phyloP scores from a whole-genome alignment of 1,140 invertebrate genomes.

The Philaenus spumarius region DNA sequence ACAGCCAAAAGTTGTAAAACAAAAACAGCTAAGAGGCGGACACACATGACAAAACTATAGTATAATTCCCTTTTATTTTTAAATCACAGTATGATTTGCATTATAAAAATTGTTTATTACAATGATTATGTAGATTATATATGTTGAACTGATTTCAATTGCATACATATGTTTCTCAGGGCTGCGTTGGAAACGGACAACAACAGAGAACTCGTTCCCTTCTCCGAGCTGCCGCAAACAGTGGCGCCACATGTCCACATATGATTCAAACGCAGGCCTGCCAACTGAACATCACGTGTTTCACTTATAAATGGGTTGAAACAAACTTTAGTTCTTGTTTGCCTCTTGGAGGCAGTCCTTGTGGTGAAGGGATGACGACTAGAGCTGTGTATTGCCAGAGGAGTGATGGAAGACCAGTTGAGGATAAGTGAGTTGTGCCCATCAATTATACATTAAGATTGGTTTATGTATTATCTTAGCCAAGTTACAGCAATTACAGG shows the following conservation, averaged over 20 bases:
- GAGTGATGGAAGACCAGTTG: conserved; percentile 49
- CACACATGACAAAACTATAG: background rate
- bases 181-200: conserved; percentile 36
- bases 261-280: conserved; percentile 50
- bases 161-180: conserved; percentile 28
- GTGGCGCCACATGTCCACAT: conserved; percentile 44
- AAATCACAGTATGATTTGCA: no score
- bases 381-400: conserved; percentile 48
- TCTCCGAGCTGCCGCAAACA: conserved; percentile 44
- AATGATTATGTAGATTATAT: no score
- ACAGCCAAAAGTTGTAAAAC: no score
- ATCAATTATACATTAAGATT: no score
- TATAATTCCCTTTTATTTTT: background rate
- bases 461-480: no score
- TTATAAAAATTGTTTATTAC: no score
- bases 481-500: no score
- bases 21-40: no score
- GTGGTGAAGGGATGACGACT: conserved; percentile 52
- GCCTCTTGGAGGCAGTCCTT: conserved; percentile 51
- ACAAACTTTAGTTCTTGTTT: conserved; percentile 53
- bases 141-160: no score
- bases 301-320: conserved; percentile 49
- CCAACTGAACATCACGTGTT: conserved; percentile 44
- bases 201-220: conserved; percentile 50
- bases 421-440: conserved; percentile 40